Base-by-base conservation (phyloP, 2,888 invertebrate genomes). In the Trichogramma dendrolimi region DNA sequence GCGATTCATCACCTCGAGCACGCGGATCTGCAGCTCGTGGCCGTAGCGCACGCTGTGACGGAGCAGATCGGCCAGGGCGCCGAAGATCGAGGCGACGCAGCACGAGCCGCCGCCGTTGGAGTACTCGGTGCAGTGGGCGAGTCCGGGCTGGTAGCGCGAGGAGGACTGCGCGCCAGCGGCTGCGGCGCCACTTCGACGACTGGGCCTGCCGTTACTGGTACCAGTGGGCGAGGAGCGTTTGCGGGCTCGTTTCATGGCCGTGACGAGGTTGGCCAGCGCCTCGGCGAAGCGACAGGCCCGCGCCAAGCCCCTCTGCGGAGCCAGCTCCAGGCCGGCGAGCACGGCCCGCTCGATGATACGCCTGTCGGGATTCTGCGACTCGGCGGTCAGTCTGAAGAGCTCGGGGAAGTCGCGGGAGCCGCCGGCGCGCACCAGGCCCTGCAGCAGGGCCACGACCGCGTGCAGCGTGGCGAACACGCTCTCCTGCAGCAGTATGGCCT, bases 391-490 rank as follows among this genome's bases (percentile, higher is more conserved):
- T 63, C 83, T 83, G 65, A 86, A 85, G 51, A 86, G 80, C 44
- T 86, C 84, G 1, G 84, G 80, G 70, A 86, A 86, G 66, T 85
- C 72, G 70, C 44, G n/a, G 48, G 70, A 63, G 65, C 71, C 85
- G 1, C 81, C 75, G 4, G 79, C 72, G 40, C 75, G 70, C 60
- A 84, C 83, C 61, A 85, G 83, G 76, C 84, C 82, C 41, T 86
- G 71, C 6, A 86, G 72, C 62, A 84, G 84, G 1, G 84, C 84
- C 1, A 84, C 80, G 48, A 85, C 80, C 0, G 84, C 85, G 68
- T 85, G 85, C 8, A 83, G 82, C 4, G 84, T 80, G 0, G 85
- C 85, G 72, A 85, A 86, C 4, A 86, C 81, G 67, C 84, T 85
- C 72, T 84, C 84, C 69, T 85, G 83, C 67, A 83, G 72, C 66